Evolutionary conservation across 2,888 invertebrate species (phyloP), one percentile per base, ranked within the genome.

Genomic region (Mellilla xanthometata): DNA sequence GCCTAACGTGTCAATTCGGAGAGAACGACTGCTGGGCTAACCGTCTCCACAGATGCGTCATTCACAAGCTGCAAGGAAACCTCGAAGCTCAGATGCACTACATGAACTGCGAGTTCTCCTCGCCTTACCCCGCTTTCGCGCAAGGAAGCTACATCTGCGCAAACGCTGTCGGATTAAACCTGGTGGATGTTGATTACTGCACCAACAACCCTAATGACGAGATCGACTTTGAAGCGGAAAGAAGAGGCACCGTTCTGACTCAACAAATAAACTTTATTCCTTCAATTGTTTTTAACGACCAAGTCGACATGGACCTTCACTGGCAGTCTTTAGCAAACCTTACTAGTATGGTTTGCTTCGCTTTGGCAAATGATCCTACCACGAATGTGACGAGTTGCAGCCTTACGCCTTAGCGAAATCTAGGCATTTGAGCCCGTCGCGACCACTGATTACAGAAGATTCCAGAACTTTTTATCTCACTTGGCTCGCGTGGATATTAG

Each of bases 21-120:
- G 43, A 4, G 0, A 57, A 58, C 23, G 88, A 88, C 46, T 90
- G 90, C 55, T 84, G 75, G 72, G 86, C 87, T 0, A 90, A 90
- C 38, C 73, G 82, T 5, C 52, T 82, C 0, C 84, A 90, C 7
- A 71, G 88, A 52, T 90, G 90, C 48, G 80, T 65, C 1, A 52
- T 90, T 1, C 57, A 77, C 46, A 47, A 72, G 49, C 55, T 88
- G 11, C 59, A 59, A 11, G 71, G 50, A 2, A 64, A 84, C 39
- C 76, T 79, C 39, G 73, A 68, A 0, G 76, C 75, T 8, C 79
- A 78, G 51, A 41, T 88, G 12, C 52, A 72, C 2, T 90, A 83
- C 52, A 84, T 90, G 78, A 47, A 28, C 7, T 90, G 90, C 45
- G 90, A 90, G 52, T 86, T 80, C 34, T 41, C 68, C 0, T 28